These are phyloP conservation scores for Phocoena phocoena DNA, from an alignment of 2,113 vertebrate genomes.

Conservation along the genomic window DNA sequence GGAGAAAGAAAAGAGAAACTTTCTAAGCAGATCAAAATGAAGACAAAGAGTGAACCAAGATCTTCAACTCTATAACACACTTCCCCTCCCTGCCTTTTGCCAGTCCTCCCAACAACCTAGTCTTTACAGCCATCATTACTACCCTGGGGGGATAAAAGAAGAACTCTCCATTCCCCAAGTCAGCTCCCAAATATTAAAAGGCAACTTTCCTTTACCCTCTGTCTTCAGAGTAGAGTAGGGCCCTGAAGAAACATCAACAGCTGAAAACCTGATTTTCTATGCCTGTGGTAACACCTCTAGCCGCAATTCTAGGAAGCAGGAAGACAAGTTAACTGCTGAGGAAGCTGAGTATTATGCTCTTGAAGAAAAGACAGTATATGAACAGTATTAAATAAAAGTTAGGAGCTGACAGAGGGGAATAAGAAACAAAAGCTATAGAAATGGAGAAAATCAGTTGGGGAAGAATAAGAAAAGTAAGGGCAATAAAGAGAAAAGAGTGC, in stretches of 20 bases:
- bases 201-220: neutral
- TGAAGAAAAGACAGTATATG: slow-evolving; percentile 33
- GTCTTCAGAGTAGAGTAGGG: neutral
- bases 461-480: slow-evolving; percentile 15
- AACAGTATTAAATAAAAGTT: slow-evolving; percentile 50
- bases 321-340: neutral
- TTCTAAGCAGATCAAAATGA: neutral
- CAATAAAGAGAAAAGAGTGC: neutral
- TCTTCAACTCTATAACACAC: neutral
- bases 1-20: neutral
- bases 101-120: neutral
- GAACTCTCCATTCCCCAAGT: neutral
- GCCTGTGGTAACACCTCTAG: neutral
- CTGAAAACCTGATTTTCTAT: slow-evolving; percentile 2
- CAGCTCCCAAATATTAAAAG: slow-evolving; percentile 31
- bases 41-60: neutral
- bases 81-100: neutral
- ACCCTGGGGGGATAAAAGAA: neutral
- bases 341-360: neutral
- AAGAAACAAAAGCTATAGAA: slow-evolving; percentile 38
- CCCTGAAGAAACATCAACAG: slow-evolving; percentile 3
- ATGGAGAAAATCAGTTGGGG: neutral
- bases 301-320: neutral
- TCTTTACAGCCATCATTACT: neutral
- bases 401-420: neutral